Percentiles rank a stretch among this genome's conserved stretches.
Evolutionary conservation across 2,797 vertebrate species (phyloP).

Genomic region (Clarias laeviceps): DNA sequence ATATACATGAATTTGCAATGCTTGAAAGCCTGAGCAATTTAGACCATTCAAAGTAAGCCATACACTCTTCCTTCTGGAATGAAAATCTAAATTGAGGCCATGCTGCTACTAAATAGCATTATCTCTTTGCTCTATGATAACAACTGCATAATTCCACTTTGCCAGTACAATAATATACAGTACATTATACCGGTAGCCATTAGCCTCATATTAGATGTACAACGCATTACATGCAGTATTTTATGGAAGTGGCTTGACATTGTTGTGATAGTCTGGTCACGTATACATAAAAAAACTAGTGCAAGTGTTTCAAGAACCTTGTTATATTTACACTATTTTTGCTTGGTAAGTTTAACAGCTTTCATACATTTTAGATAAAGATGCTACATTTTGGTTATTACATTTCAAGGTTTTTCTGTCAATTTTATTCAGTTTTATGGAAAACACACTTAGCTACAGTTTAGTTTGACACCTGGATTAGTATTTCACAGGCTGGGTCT

Average conservation of each 20-base stretch:
- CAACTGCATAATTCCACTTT: neutral
- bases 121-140: neutral
- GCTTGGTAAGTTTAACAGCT: neutral
- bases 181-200: neutral
- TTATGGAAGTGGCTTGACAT: neutral
- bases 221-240: neutral
- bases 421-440: too few species aligned
- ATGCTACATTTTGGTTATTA: neutral
- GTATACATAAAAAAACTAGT: neutral
- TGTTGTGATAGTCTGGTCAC: neutral
- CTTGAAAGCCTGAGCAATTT: neutral
- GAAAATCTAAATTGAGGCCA: neutral
- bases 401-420: neutral
- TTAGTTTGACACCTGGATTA: neutral
- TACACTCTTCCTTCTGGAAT: neutral
- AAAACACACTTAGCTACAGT: neutral
- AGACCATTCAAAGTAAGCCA: neutral
- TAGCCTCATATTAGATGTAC: neutral
- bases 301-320: neutral
- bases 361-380: neutral
- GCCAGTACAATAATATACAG: neutral
- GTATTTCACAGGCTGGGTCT: neutral
- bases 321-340: neutral
- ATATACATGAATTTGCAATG: neutral
- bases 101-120: neutral